Conservation (phyloP, 2,888 invertebrate species). For the Apodemia hepburni region DNA sequence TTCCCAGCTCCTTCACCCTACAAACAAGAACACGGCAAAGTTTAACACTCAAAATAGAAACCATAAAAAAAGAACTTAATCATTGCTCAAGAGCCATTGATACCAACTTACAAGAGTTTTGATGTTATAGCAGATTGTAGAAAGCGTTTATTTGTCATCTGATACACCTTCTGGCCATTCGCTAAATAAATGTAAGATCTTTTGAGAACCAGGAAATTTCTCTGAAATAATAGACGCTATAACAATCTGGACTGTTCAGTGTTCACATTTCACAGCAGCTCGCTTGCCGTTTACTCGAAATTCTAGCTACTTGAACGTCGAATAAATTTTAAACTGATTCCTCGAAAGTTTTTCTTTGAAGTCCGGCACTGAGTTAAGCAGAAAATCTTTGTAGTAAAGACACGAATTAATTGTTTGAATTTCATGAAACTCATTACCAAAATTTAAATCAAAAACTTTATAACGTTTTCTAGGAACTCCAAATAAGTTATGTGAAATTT, state of each 20-base stretch:
- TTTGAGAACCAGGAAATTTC: neutral
- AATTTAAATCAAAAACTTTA: no score
- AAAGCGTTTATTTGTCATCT: no score
- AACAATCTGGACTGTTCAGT: slow-evolving; percentile 1
- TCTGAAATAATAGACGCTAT: neutral
- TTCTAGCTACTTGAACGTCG: slow-evolving; percentile 1
- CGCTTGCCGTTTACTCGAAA: neutral
- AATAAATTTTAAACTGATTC: slow-evolving; percentile 3
- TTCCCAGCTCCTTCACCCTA: no score
- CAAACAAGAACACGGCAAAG: no score
- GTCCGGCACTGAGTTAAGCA: neutral
- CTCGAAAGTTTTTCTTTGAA: slow-evolving; percentile 1
- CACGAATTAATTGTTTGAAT: neutral
- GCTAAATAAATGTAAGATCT: neutral
- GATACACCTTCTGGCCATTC: neutral
- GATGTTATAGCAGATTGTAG: no score
- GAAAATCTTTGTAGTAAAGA: neutral
- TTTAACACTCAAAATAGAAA: no score
- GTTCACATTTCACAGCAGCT: slow-evolving; percentile 2
- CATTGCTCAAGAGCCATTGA: no score
- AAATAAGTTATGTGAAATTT: no score
- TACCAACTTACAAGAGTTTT: no score
- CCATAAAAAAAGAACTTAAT: no score
- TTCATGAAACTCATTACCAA: neutral
- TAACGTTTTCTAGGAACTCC: no score